These are phyloP conservation scores for Brienomyrus brachyistius DNA, from an alignment of 2,113 vertebrate species.

Conservation along the genomic window DNA sequence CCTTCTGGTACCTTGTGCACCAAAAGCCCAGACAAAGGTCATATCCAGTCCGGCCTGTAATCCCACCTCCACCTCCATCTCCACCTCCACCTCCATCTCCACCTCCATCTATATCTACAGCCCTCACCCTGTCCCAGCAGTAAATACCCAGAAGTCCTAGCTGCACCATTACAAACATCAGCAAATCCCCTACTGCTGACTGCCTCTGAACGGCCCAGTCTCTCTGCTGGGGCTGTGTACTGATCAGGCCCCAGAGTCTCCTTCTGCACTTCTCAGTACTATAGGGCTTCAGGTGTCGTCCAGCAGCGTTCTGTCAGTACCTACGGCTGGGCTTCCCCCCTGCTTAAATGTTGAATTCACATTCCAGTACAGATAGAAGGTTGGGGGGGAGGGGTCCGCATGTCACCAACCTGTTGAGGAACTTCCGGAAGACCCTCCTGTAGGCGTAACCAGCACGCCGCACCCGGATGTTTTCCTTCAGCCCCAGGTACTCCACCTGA, in stretches of 20 bases:
- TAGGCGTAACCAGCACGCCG: conserved; percentile 95
- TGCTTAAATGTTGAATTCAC: neutral
- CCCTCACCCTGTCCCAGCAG: neutral
- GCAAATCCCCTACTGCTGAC: conserved; percentile 40
- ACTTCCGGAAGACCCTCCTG: conserved; percentile 86
- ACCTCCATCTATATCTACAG: neutral
- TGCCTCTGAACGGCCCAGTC: neutral
- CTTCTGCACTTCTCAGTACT: neutral
- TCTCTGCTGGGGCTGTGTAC: neutral
- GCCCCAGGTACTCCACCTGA: conserved; percentile 92
- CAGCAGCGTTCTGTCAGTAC: neutral
- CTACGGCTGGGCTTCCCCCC: neutral
- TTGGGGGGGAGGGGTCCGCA: neutral
- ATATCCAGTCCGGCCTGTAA: neutral
- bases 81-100: neutral
- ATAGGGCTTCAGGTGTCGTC: neutral
- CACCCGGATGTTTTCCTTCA: conserved; percentile 95
- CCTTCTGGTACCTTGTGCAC: neutral
- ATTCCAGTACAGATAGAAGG: neutral
- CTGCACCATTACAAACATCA: conserved; percentile 39
- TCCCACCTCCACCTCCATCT: neutral
- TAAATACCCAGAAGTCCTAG: neutral
- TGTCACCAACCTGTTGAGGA: conserved; percentile 80
- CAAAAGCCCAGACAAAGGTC: neutral
- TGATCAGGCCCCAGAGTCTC: neutral